Conservation (phyloP, 2,888 invertebrate species). For the Agrilus cyanescens region DNA sequence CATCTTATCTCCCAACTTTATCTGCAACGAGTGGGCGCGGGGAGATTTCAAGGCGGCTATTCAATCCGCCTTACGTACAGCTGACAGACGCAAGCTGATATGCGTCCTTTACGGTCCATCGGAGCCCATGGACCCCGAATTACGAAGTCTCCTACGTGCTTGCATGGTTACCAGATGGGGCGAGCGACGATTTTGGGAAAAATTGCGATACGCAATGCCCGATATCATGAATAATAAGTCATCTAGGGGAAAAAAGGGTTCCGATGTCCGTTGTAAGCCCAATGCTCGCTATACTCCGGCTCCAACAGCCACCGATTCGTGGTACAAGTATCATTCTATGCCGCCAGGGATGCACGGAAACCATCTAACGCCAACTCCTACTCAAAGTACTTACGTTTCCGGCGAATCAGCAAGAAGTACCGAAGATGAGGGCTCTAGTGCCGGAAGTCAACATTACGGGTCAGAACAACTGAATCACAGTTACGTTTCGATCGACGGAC, state of each 20-base stretch:
- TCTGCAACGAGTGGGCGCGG: constrained; percentile 73
- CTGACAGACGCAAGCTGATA: constrained; percentile 48
- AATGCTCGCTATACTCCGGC: constrained; percentile 56
- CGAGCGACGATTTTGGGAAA: constrained; percentile 78
- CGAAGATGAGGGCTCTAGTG: constrained; percentile 42
- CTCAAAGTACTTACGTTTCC: constrained; percentile 48
- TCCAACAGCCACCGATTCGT: constrained; percentile 57
- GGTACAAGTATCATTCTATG: constrained; percentile 58
- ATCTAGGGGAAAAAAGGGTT: constrained; percentile 40
- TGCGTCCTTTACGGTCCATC: constrained; percentile 54
- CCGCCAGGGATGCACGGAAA: constrained; percentile 40
- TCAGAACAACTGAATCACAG: constrained; percentile 55
- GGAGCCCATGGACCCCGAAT: constrained; percentile 61
- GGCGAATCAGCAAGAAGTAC: constrained; percentile 40
- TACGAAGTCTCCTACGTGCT: constrained; percentile 60
- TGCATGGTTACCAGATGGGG: constrained; percentile 61
- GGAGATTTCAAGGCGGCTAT: constrained; percentile 73
- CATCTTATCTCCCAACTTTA: constrained; percentile 67
- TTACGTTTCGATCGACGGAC: constrained; percentile 53
- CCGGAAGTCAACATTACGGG: constrained; percentile 49
- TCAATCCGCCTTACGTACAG: constrained; percentile 61
- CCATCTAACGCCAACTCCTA: constrained; percentile 44
- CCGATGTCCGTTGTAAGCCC: constrained; percentile 47
- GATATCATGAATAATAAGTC: constrained; percentile 54
- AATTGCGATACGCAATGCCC: constrained; percentile 62